Percentiles rank a stretch among this genome's conserved stretches.
Evolutionary conservation across 2,797 vertebrate genomes (phyloP).

Genomic region (Furcifer pardalis): DNA sequence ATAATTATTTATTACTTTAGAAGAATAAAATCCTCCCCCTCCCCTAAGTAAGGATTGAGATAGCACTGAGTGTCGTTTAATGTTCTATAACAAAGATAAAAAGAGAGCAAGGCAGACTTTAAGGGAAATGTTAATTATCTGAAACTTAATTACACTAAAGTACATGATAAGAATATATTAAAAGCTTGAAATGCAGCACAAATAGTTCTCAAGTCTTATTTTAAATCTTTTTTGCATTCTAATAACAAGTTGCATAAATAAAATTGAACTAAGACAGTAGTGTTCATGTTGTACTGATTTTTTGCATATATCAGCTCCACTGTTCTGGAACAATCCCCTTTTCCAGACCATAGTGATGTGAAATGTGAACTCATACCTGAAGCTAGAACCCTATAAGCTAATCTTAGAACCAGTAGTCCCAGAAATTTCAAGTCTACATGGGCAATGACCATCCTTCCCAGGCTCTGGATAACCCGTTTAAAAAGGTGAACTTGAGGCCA

Average conservation of each 20-base stretch:
- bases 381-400: background rate
- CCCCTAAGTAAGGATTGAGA: conserved; percentile 51
- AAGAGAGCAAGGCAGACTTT: conserved; percentile 68
- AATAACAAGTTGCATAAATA: conserved; percentile 63
- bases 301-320: background rate
- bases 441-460: too few species aligned
- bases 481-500: background rate
- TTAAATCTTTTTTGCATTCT: conserved; percentile 75
- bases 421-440: too few species aligned
- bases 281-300: background rate
- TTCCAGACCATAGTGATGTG: background rate
- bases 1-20: conserved; percentile 58
- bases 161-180: conserved; percentile 75
- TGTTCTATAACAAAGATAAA: conserved; percentile 68
- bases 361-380: background rate
- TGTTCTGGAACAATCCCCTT: background rate
- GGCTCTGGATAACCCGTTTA: background rate
- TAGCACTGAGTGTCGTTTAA: conserved; percentile 67
- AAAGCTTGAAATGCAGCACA: conserved; percentile 74
- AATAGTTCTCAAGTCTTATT: conserved; percentile 70
- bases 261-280: conserved; percentile 43
- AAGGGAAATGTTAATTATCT: conserved; percentile 78
- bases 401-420: too few species aligned
- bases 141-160: conserved; percentile 79
- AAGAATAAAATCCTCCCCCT: conserved; percentile 64